Evolutionary conservation across 2,888 invertebrate species (phyloP).

Genomic region (Nasonovia ribisnigri): DNA sequence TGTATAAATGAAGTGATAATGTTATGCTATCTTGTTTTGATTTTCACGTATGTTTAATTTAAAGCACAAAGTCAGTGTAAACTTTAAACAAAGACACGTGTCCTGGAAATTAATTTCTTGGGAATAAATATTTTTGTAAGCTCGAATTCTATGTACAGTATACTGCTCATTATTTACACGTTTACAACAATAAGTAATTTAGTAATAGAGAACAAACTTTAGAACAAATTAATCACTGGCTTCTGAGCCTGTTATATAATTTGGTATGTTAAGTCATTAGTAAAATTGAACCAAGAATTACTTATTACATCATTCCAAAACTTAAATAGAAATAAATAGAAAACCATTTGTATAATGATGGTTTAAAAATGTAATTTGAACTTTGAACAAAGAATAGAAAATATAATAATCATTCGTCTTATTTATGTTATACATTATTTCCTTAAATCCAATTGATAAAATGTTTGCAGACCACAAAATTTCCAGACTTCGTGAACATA

Average conservation of each 20-base stretch:
- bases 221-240: conserved; percentile 9
- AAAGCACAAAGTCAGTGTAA: neutral
- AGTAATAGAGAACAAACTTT: neutral
- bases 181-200: conserved; percentile 32
- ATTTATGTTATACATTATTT: neutral
- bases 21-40: neutral
- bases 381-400: neutral
- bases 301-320: neutral
- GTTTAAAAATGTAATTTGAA: neutral
- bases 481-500: neutral
- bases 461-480: neutral
- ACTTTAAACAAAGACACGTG: neutral
- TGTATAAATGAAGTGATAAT: neutral
- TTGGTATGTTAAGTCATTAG: neutral
- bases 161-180: neutral
- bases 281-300: conserved; percentile 5
- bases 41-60: neutral
- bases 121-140: neutral
- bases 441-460: neutral
- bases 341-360: neutral
- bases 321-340: neutral
- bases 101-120: neutral
- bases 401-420: neutral
- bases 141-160: neutral
- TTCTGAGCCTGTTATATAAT: neutral